phyloP scores from a whole-genome alignment of 2,113 vertebrate genomes.

The Alethe diademata region DNA sequence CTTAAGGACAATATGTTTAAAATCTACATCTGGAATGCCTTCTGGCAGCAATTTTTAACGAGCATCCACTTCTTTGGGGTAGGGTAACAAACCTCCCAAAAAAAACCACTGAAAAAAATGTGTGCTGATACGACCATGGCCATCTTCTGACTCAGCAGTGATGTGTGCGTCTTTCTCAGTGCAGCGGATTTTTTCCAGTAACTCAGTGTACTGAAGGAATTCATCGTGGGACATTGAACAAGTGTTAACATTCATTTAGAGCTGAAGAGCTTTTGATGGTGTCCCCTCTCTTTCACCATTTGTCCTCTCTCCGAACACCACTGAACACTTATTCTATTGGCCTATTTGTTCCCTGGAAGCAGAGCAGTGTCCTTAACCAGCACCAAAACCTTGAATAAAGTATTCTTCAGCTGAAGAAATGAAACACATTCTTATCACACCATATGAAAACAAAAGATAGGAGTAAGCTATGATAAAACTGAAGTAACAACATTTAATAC shows the following conservation, averaged over 20 bases:
- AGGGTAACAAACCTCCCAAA: neutral
- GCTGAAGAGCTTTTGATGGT: neutral
- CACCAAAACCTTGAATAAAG: neutral
- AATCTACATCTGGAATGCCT: neutral
- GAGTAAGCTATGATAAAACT: neutral
- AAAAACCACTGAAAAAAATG: neutral
- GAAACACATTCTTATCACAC: neutral
- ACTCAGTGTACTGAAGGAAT: neutral
- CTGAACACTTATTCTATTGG: neutral
- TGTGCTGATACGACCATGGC: neutral
- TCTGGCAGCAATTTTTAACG: neutral
- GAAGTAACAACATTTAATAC: neutral
- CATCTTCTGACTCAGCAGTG: slow-evolving; percentile 7
- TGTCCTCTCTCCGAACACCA: neutral
- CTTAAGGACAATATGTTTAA: neutral
- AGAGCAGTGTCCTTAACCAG: neutral
- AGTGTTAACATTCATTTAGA: neutral
- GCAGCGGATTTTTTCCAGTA: neutral
- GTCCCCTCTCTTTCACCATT: neutral
- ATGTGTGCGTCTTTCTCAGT: neutral
- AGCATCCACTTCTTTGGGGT: neutral
- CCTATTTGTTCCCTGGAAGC: neutral
- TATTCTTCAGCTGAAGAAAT: neutral
- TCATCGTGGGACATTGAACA: neutral
- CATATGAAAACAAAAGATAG: neutral